Conservation (phyloP, 37 sponge, comb jelly and placozoan genomes). For the Aphrocallistes beatrix region DNA sequence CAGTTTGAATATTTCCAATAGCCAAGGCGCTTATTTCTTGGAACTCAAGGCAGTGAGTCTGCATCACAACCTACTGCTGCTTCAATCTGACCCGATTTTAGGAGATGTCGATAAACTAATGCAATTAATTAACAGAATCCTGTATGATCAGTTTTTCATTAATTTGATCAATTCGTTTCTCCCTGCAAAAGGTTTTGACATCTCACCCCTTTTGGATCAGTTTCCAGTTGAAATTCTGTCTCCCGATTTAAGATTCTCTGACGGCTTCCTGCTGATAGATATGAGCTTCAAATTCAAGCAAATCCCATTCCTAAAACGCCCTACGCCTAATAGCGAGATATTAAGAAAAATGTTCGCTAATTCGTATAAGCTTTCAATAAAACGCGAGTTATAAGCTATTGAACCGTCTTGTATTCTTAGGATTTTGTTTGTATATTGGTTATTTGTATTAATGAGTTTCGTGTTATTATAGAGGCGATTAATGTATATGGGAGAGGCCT, state of each 20-base stretch:
- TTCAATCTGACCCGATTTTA: neutral
- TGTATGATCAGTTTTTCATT: neutral
- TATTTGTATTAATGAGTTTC: neutral
- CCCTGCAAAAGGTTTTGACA: neutral
- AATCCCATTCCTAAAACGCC: neutral
- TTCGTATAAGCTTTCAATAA: neutral
- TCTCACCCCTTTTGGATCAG: neutral
- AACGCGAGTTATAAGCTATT: neutral
- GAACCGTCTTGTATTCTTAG: neutral
- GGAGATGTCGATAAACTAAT: neutral
- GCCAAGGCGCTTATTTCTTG: neutral
- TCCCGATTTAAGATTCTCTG: neutral
- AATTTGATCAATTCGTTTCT: neutral
- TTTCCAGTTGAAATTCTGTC: neutral
- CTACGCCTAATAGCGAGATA: neutral
- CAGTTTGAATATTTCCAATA: neutral
- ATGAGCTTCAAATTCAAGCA: neutral
- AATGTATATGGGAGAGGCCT: neutral
- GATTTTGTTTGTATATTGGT: neutral
- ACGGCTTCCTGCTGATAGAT: neutral
- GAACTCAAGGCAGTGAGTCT: neutral
- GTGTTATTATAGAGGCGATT: slow-evolving; percentile 16
- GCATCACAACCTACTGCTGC: neutral
- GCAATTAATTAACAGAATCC: neutral
- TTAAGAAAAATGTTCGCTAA: neutral